Evolutionary conservation across 1,140 invertebrate species (phyloP), one percentile per base, ranked within the genome.

Genomic region (Hypothenemus hampei): DNA sequence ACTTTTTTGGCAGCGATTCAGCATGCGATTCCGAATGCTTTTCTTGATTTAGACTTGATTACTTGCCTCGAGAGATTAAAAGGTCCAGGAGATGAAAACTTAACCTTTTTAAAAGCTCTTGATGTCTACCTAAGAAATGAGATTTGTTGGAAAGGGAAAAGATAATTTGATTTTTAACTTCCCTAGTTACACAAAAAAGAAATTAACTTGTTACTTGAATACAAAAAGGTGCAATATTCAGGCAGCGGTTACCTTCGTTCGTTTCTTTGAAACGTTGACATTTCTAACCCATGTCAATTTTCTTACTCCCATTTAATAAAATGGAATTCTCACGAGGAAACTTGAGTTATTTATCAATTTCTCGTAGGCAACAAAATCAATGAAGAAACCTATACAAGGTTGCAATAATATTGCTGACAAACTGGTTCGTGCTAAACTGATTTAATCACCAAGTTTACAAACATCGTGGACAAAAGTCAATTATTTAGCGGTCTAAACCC

Each of bases 41-140:
- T 49, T 39, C 19, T 26, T 49, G 15, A 13, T 49, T 49, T 37
- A n/a, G 21, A 23, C 8, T 11, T 49, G 20, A 49, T 36, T 49
- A 19, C 35, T 49, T 49, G 47, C 23, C 47, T 23, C 11, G 11
- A 23, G 24, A 49, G 47, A 39, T 49, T 49, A 39, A 49, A 49
- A 49, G 13, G 33, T 16, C 11, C 47, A 19, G 47, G 18, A 33
- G 24, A 22, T 31, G 23, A 46, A 49, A 51, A 40, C 39, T 33
- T 41, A 23, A 43, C 36, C 20, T 51, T 51, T 51, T 24, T 37
- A 51, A 51, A 51, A 21, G 49, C 49, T 51, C 43, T 51, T 36
- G 43, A 51, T 51, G 49, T 51, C 49, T 41, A 19, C 26, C 16
- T 41, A 51, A 41, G 49, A 21, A 43, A 51, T 41, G 15, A 51